phyloP scores from a whole-genome alignment of 2,113 vertebrate species.

The Irena cyanogastra region DNA sequence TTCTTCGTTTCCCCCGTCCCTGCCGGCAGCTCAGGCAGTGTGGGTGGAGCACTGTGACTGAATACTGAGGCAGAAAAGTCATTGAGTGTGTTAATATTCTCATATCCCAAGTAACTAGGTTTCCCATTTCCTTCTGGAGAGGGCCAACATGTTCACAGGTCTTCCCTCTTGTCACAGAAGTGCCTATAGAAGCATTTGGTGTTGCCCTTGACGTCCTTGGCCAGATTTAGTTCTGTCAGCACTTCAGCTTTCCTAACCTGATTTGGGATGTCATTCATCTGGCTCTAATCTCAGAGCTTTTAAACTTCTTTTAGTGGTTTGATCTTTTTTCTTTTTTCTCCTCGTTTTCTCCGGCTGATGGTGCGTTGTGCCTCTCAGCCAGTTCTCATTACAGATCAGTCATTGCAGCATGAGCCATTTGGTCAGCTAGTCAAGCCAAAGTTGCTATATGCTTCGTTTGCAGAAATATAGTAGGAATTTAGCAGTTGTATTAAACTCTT shows the following conservation, averaged over 20 bases:
- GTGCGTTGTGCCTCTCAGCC: not conserved
- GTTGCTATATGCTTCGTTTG: not conserved
- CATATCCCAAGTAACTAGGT: not conserved
- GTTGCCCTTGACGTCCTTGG: not conserved
- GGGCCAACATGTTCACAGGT: fast-evolving
- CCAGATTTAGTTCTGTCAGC: not conserved
- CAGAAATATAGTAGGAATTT: not conserved
- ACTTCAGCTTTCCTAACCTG: not conserved
- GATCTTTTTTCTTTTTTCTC: not conserved
- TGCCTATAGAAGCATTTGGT: not conserved
- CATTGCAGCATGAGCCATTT: not conserved
- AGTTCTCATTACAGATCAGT: not conserved
- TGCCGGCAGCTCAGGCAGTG: fast-evolving
- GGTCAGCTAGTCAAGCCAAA: not conserved
- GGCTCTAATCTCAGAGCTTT: not conserved
- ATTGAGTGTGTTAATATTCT: not conserved
- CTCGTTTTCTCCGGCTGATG: not conserved
- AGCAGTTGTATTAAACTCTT: not conserved
- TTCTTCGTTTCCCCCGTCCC: not conserved
- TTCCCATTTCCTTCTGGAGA: not conserved
- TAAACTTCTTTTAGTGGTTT: not conserved
- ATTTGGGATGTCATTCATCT: not conserved
- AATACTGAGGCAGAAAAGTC: not conserved
- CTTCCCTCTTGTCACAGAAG: not conserved
- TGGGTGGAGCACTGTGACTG: not conserved